Evolutionary conservation across 2,888 invertebrate genomes (phyloP).

Genomic region (Eurytoma adleriae): DNA sequence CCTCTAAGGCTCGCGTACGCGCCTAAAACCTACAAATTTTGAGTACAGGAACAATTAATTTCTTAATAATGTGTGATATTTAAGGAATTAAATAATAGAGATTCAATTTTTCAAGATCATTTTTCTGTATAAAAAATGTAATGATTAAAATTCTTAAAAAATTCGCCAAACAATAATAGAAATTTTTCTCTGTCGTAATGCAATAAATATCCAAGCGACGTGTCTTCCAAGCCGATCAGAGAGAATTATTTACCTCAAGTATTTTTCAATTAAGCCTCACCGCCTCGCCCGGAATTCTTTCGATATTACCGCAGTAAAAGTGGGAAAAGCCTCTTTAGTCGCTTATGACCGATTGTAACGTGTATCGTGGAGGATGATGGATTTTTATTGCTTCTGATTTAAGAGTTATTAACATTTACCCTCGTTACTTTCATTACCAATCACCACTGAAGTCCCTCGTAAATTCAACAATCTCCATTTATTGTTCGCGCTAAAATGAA

Average conservation of each 20-base stretch:
- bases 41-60: too few species aligned
- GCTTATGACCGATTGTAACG: slow-evolving; percentile 23
- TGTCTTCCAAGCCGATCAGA: not conserved
- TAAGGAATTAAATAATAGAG: too few species aligned
- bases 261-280: slow-evolving; percentile 49
- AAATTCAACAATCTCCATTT: too few species aligned
- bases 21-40: too few species aligned
- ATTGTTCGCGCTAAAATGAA: too few species aligned
- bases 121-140: not conserved
- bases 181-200: slow-evolving; percentile 28
- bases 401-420: slow-evolving; percentile 23
- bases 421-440: not conserved
- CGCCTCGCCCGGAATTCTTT: slow-evolving; percentile 24
- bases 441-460: not conserved
- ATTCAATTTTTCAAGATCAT: not conserved
- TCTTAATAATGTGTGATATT: too few species aligned
- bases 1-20: too few species aligned
- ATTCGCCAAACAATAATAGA: too few species aligned
- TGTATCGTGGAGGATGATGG: slow-evolving; percentile 4
- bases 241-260: slow-evolving; percentile 38
- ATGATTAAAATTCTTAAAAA: too few species aligned
- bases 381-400: slow-evolving; percentile 22
- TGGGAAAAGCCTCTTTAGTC: slow-evolving; percentile 40
- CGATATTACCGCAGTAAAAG: slow-evolving; percentile 45
- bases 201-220: slow-evolving; percentile 16